Percentiles rank a stretch among this genome's conserved stretches.
These are phyloP conservation scores for Drosophila infuscata DNA, from an alignment of 2,888 invertebrate species.

Conservation along the genomic window DNA sequence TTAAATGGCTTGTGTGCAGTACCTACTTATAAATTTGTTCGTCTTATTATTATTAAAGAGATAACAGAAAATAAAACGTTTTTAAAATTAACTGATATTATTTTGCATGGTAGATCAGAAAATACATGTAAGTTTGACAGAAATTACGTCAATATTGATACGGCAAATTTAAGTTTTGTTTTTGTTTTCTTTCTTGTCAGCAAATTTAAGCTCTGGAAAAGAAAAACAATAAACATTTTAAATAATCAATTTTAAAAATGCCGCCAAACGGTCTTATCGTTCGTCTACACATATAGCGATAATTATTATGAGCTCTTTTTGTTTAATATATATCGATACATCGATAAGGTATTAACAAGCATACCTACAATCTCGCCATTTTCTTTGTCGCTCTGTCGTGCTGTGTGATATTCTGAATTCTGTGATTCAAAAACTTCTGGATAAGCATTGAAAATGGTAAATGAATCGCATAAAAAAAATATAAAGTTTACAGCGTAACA, in stretches of 20 bases:
- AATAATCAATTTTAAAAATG: constrained; percentile 3
- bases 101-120: not conserved
- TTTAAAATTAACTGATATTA: constrained; percentile 20
- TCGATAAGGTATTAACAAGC: constrained; percentile 20
- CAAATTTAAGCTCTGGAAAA: not conserved
- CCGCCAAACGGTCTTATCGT: not conserved
- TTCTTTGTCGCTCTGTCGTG: constrained; percentile 73
- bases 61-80: constrained; percentile 39
- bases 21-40: constrained; percentile 45
- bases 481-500: constrained; percentile 45
- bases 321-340: constrained; percentile 27
- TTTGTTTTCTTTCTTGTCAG: not conserved
- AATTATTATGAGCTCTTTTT: not conserved
- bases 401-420: constrained; percentile 63
- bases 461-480: constrained; percentile 18
- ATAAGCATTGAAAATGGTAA: constrained; percentile 72
- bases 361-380: constrained; percentile 57
- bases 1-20: constrained; percentile 54
- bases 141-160: not conserved
- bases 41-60: constrained; percentile 49
- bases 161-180: not conserved
- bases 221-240: not conserved
- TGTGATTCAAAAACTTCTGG: constrained; percentile 72
- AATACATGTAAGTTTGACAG: not conserved
- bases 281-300: not conserved